These are phyloP conservation scores for Onthophagus sagittarius DNA, from an alignment of 2,888 invertebrate species.

Conservation along the genomic window DNA sequence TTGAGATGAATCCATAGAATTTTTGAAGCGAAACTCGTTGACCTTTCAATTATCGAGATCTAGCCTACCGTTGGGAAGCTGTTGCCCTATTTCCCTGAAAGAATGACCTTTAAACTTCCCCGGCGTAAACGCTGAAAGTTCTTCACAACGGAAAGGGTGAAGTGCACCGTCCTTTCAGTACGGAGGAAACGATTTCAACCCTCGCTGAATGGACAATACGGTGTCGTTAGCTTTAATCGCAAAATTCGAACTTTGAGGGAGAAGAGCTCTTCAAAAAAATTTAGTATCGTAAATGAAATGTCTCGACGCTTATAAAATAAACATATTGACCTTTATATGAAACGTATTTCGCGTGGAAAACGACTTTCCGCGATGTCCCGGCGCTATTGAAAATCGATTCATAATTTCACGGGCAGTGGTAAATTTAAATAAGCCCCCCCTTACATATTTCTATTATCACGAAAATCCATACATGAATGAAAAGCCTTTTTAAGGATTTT, in stretches of 20 bases:
- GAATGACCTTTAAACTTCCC: background rate
- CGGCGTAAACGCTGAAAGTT: background rate
- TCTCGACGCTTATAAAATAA: slow-evolving; percentile 15
- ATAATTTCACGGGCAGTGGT: slow-evolving; percentile 8
- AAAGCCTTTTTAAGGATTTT: background rate
- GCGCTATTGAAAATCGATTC: slow-evolving; percentile 4
- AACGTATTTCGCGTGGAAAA: background rate
- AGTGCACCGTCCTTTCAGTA: background rate
- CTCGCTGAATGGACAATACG: background rate
- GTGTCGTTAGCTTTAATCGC: background rate
- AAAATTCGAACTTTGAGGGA: background rate
- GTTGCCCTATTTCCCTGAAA: background rate
- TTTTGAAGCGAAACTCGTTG: background rate
- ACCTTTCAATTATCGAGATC: background rate
- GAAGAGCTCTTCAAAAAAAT: background rate
- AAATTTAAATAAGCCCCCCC: background rate
- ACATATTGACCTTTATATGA: slow-evolving; percentile 15
- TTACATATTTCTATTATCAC: background rate
- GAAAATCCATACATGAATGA: background rate
- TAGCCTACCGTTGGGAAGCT: background rate
- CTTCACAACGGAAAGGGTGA: background rate
- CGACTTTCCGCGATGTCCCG: background rate
- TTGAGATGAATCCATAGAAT: background rate
- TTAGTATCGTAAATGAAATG: background rate
- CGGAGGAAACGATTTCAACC: background rate